Evolutionary conservation across 1,140 invertebrate species (phyloP), one percentile per base, ranked within the genome.

Genomic region (Bombus haemorrhoidalis): DNA sequence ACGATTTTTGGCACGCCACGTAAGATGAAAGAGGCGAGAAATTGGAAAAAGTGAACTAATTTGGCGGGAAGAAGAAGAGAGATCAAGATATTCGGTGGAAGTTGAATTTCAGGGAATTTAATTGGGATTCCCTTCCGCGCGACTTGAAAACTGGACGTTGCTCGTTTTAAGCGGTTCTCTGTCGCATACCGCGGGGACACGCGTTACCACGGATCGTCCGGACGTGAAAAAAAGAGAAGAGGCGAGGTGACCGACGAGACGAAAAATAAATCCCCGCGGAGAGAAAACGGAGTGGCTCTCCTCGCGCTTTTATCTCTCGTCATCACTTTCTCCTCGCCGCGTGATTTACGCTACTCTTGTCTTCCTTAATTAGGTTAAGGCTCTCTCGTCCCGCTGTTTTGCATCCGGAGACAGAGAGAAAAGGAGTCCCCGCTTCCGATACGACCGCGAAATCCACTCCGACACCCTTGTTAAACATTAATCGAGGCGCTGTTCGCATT

Each of bases 321-420:
- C 92, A 91, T 91, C 91, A 85, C 91, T 93, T 92, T 92, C 92
- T 90, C 91, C 73, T 71, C 53, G 86, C 74, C 76, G 37, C 34
- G 84, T 93, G 91, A 92, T 93, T 92, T 93, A 93, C 86, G 83
- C 86, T 59, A 66, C 69, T 82, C 75, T 92, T 88, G 83, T 89
- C 88, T 88, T 88, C 85, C 90, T 92, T 92, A 92, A 92, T 93
- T 91, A 89, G 90, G 87, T 93, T 91, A 92, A 89, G 87, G 86
- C 74, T 89, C 78, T 78, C 62, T 37, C 74, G 74, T 76, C 59
- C 66, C 83, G 71, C 76, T 72, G 57, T 37, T 81, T 53, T 75
- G 79, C 79, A 57, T 57, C 37, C 34, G 43, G 73, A 18, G 68
- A 69, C 64, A 66, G 32, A 37, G 43, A 71, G 74, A 13, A 39